These are phyloP conservation scores for Drosophila grimshawi DNA, from an alignment of 1,140 invertebrate genomes.

Conservation along the genomic window DNA sequence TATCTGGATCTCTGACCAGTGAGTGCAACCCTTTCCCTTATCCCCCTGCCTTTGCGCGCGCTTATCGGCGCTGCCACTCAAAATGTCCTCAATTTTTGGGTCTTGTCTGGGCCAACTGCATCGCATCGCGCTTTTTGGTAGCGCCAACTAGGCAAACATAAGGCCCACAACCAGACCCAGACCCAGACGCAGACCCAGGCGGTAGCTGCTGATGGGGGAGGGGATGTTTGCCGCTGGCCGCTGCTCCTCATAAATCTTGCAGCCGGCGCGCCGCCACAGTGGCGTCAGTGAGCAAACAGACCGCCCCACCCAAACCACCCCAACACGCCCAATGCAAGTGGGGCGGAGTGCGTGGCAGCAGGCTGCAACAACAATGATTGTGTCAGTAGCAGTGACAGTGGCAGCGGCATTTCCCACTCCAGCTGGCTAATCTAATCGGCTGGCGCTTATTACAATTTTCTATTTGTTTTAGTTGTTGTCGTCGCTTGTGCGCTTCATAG, in stretches of 20 bases:
- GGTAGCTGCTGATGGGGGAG: neutral
- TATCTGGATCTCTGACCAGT: constrained; percentile 37
- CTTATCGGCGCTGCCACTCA: constrained; percentile 76
- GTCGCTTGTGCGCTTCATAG: constrained; percentile 43
- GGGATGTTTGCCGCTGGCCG: constrained; percentile 12
- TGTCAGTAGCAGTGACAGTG: constrained; percentile 3
- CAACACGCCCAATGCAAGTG: constrained; percentile 44
- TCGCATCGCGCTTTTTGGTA: constrained; percentile 44
- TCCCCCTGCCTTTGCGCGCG: neutral
- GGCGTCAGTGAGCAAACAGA: constrained; percentile 82
- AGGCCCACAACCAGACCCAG: neutral
- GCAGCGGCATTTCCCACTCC: constrained; percentile 12
- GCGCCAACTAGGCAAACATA: constrained; percentile 77
- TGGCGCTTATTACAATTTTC: constrained; percentile 80
- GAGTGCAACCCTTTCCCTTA: constrained; percentile 30
- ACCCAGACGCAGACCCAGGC: constrained; percentile 5
- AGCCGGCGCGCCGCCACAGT: constrained; percentile 78
- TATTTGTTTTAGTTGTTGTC: constrained; percentile 68
- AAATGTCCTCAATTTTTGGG: constrained; percentile 67
- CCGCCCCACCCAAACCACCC: neutral
- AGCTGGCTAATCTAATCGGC: constrained; percentile 67
- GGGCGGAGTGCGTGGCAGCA: constrained; percentile 3
- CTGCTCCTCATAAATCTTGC: constrained; percentile 81
- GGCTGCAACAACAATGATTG: neutral
- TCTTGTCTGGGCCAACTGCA: constrained; percentile 28